Base-by-base conservation (phyloP, 1,140 invertebrate genomes). In the Drosophila sucinea region DNA sequence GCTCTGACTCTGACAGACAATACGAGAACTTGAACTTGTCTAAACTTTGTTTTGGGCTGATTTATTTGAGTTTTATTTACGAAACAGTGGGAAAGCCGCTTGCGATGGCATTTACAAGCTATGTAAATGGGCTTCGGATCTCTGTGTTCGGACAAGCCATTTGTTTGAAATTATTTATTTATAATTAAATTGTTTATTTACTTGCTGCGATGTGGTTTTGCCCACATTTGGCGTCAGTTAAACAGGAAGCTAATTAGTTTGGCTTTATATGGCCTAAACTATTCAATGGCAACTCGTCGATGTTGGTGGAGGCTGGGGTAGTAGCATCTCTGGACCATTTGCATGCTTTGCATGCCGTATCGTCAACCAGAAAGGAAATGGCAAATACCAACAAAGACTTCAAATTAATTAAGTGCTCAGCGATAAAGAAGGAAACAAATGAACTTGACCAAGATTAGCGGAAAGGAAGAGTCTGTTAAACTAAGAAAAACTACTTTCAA, bases 201-300 rank as follows among this genome's bases (percentile, higher is more conserved):
- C 75, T 54, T 41, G 56, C 8, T 51, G 8, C 58, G 61, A 82
- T 73, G 83, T 73, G 61, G 82, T 87, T 65, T 83, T 86, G 54
- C 44, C 83, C 83, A 79, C 73, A 83, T 87, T 60, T 44, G 76
- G 65, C 23, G 11, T 65, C 66, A 47, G 40, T 29, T 54, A 61
- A 83, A 70, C 74, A 79, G 83, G 84, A 89, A 89, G 83, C 79
- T 86, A 87, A 87, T 87, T 87, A 89, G 83, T 80, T 89, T 83
- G 71, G 57, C 83, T 82, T 30, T 80, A 71, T 83, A 74, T 60
- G 84, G 83, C 77, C 58, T 76, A 87, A 87, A 87, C 83, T 89
- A 87, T 87, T 78, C 75, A 80, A 87, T 51, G 44, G 44, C 44
- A 27, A 51, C 25, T n/a, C 73, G 65, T 70, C 58, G 62, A 60